Conservation (phyloP, 2,888 invertebrate genomes). For the Lepidocyrtoides sp. region DNA sequence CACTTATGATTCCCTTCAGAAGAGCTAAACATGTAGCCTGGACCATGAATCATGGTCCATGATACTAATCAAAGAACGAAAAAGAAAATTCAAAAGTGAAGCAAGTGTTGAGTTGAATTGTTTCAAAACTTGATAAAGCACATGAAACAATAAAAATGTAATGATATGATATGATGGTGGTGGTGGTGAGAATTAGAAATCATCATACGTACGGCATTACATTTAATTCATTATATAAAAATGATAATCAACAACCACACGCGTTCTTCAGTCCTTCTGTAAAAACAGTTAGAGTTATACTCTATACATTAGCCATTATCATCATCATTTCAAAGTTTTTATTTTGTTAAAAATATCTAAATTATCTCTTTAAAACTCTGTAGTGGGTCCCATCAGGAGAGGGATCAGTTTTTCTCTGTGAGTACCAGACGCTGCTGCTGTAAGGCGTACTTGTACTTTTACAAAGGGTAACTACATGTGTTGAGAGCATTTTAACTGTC, state of each 20-base stretch:
- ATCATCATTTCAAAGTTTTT: background rate
- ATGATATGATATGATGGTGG: too few species aligned
- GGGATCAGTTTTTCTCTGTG: too few species aligned
- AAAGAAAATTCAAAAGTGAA: background rate
- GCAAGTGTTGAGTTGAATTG: slow-evolving; percentile 13
- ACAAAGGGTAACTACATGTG: slow-evolving; percentile 61
- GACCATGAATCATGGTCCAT: too few species aligned
- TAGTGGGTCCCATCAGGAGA: background rate
- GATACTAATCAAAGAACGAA: background rate
- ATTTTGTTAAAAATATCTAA: slow-evolving; percentile 1
- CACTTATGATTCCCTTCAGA: background rate
- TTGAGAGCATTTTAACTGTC: slow-evolving; percentile 62
- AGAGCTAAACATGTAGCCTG: too few species aligned
- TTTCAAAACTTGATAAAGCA: background rate
- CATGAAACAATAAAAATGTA: background rate
- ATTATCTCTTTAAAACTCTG: slow-evolving; percentile 13
- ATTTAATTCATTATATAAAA: background rate
- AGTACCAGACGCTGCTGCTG: too few species aligned
- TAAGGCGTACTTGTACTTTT: too few species aligned
- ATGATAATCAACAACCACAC: background rate
- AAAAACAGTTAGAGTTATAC: too few species aligned
- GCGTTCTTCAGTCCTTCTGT: too few species aligned
- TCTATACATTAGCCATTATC: background rate
- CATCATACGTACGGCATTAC: background rate
- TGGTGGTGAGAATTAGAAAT: background rate